Evolutionary conservation across 2,888 invertebrate genomes (phyloP).

Genomic region (Melanotus villosus): DNA sequence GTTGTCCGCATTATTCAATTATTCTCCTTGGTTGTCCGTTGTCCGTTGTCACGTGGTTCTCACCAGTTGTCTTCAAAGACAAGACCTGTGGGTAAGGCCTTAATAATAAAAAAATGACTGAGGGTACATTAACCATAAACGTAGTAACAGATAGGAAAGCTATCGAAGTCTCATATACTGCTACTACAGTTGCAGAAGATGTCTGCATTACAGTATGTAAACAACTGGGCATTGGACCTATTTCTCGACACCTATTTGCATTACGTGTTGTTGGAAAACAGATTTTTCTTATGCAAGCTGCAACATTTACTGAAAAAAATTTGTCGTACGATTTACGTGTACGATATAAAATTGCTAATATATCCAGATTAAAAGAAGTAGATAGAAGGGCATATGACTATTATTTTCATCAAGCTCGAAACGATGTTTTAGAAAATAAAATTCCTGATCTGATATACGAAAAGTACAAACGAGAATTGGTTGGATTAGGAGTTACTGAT

Average conservation of each 20-base stretch:
- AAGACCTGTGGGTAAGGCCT: too few relatives aligned
- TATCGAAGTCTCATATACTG: conserved; percentile 50
- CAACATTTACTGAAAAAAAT: conserved; percentile 68
- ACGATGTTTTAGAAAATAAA: conserved; percentile 85
- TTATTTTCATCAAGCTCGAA: conserved; percentile 87
- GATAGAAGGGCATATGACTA: conserved; percentile 87
- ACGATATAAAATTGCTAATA: conserved; percentile 81
- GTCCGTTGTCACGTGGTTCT: too few relatives aligned
- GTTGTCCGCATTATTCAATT: too few relatives aligned
- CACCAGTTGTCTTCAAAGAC: too few relatives aligned
- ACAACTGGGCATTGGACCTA: conserved; percentile 80
- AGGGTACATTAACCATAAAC: conserved; percentile 1
- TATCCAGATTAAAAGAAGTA: conserved; percentile 75
- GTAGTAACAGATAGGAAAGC: conserved; percentile 54
- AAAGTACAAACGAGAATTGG: conserved; percentile 81
- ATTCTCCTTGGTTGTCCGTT: too few relatives aligned
- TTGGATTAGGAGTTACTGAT: conserved; percentile 89
- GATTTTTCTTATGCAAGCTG: conserved; percentile 76
- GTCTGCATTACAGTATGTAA: conserved; percentile 81
- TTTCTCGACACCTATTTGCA: conserved; percentile 84
- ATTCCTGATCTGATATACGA: conserved; percentile 86
- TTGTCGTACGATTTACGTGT: conserved; percentile 82
- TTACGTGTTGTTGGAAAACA: conserved; percentile 72
- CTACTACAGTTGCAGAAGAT: conserved; percentile 75
- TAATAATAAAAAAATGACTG: conserved; percentile 11